These are phyloP conservation scores for Channallabes apus DNA, from an alignment of 2,797 vertebrate species.

Conservation along the genomic window DNA sequence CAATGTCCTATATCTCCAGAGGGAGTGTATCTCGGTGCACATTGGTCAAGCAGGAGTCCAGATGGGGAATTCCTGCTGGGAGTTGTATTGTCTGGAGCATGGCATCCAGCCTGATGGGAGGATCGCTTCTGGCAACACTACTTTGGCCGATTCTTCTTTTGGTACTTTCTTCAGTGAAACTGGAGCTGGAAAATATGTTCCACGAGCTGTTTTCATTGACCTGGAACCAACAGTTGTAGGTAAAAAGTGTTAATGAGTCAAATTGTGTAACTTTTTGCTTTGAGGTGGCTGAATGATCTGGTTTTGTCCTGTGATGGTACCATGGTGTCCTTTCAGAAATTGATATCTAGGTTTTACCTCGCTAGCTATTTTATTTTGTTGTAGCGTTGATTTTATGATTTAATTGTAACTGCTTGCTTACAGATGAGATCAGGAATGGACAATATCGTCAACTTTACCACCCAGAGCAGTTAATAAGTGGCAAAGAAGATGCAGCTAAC, in stretches of 20 bases:
- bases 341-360: no score
- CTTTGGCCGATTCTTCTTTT: conserved; percentile 47
- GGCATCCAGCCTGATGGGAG: conserved; percentile 48
- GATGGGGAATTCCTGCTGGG: conserved; percentile 56
- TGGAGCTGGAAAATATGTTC: conserved; percentile 53
- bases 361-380: no score
- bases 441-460: conserved; percentile 53
- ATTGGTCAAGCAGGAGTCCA: conserved; percentile 53
- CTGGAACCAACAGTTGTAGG: conserved; percentile 54
- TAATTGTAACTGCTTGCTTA: not conserved
- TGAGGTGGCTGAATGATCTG: not conserved
- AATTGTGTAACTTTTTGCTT: not conserved
- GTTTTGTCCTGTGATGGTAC: not conserved
- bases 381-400: no score
- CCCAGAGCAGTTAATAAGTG: conserved; percentile 54
- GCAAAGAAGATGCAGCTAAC: conserved; percentile 57
- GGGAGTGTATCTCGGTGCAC: conserved; percentile 50
- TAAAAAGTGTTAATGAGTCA: not conserved
- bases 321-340: not conserved
- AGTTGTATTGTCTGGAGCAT: conserved; percentile 41
- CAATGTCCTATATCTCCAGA: conserved; percentile 14
- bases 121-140: not conserved
- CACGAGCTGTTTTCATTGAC: conserved; percentile 50
- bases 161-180: conserved; percentile 58
- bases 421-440: conserved; percentile 49